phyloP scores from a whole-genome alignment of 2,797 vertebrate species.

The Microhierax caerulescens region DNA sequence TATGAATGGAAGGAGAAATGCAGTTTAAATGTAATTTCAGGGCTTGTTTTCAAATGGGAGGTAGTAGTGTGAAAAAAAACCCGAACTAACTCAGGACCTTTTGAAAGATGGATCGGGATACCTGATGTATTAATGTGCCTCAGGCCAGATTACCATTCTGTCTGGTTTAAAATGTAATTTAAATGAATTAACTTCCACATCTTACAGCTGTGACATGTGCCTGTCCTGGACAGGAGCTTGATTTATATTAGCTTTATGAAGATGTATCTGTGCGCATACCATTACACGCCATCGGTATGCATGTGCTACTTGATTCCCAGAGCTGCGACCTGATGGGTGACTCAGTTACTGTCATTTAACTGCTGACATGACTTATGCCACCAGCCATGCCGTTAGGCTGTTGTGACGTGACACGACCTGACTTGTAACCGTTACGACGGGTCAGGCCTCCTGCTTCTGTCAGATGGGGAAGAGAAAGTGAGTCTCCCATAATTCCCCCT shows the following conservation, averaged over 20 bases:
- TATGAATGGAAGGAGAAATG: not conserved
- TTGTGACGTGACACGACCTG: not conserved
- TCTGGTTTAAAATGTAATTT: slow-evolving; percentile 33
- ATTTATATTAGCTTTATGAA: slow-evolving; percentile 33
- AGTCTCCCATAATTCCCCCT: not conserved
- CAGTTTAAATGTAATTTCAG: not conserved
- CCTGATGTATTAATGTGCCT: not conserved
- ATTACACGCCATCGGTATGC: not conserved
- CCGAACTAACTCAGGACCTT: not conserved
- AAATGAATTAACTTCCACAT: slow-evolving; percentile 31
- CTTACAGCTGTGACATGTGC: not conserved
- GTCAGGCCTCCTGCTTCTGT: not conserved
- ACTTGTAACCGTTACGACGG: rapidly evolving
- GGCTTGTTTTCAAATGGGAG: not conserved
- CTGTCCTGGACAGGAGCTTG: slow-evolving; percentile 19
- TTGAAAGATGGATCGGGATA: not conserved
- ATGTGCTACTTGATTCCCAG: not conserved
- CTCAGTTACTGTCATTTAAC: slow-evolving; percentile 15
- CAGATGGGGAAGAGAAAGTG: not conserved
- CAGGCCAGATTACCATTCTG: slow-evolving; percentile 10
- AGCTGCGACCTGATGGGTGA: not conserved
- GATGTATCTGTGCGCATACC: not conserved
- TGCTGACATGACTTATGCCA: slow-evolving; percentile 6
- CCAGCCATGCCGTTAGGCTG: not conserved
- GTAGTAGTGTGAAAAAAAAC: not conserved